phyloP scores from a whole-genome alignment of 2,888 invertebrate genomes.

The Calameuta pallipes region DNA sequence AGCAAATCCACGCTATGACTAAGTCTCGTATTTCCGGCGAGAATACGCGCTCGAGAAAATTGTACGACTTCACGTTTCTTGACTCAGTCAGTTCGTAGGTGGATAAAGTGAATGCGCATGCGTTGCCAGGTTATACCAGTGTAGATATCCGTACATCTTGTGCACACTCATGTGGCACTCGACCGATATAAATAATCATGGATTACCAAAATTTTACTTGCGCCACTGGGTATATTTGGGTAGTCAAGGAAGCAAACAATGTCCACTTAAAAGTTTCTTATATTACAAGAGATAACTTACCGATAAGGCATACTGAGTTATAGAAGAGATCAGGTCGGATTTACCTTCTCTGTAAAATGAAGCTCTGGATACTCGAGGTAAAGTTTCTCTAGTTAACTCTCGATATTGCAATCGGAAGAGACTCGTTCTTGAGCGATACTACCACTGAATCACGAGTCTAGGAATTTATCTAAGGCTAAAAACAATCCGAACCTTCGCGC shows the following conservation, averaged over 20 bases:
- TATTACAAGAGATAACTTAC: neutral
- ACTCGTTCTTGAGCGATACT: neutral
- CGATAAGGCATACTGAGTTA: neutral
- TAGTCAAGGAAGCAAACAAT: conserved; percentile 2
- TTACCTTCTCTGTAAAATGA: neutral
- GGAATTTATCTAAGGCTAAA: neutral
- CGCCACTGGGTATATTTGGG: neutral
- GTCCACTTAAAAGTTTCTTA: neutral
- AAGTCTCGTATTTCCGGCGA: neutral
- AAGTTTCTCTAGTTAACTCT: neutral
- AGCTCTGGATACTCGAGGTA: neutral
- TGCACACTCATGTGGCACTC: neutral
- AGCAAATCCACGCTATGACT: neutral
- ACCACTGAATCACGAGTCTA: neutral
- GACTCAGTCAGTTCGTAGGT: neutral
- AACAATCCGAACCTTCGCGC: neutral
- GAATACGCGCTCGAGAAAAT: neutral
- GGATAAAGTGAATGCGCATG: neutral
- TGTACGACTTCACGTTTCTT: neutral
- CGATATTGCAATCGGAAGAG: neutral
- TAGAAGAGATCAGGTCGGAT: neutral
- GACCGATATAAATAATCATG: neutral
- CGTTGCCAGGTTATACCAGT: neutral
- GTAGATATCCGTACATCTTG: neutral
- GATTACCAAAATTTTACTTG: neutral